A percentile compares a stretch with the other conserved stretches of the same genome.
These are phyloP conservation scores for Netta rufina DNA, from an alignment of 2,797 vertebrate genomes.

Conservation along the genomic window DNA sequence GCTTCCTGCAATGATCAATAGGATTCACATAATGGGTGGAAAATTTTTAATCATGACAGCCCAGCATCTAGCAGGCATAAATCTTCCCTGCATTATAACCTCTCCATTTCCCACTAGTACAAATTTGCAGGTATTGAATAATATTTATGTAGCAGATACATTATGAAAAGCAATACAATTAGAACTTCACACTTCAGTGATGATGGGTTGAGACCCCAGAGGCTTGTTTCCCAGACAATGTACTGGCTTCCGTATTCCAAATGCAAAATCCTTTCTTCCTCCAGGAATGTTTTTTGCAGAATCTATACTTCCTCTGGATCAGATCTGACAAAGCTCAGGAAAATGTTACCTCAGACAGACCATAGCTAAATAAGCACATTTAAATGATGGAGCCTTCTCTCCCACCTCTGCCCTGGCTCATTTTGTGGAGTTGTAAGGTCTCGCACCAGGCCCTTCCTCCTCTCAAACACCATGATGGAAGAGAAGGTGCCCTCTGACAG, in stretches of 20 bases:
- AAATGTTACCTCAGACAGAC: not conserved
- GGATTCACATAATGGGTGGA: slow-evolving; percentile 78
- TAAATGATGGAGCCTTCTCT: not conserved
- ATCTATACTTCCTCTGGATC: not conserved
- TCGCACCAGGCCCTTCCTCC: not conserved
- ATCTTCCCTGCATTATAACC: slow-evolving; percentile 72
- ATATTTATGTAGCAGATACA: slow-evolving; percentile 65
- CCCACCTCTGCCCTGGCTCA: not conserved
- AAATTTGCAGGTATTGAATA: slow-evolving; percentile 66
- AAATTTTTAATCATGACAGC: slow-evolving; percentile 79
- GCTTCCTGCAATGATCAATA: slow-evolving; percentile 81
- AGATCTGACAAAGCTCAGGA: not conserved
- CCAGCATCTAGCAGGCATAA: slow-evolving; percentile 73
- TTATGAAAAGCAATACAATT: slow-evolving; percentile 72
- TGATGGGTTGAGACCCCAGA: slow-evolving; percentile 62
- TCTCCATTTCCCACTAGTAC: slow-evolving; percentile 67
- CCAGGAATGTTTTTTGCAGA: not conserved
- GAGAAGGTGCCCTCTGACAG: not conserved
- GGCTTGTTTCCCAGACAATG: slow-evolving; percentile 43
- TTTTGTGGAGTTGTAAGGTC: not conserved
- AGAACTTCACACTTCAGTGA: slow-evolving; percentile 66
- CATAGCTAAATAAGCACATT: not conserved
- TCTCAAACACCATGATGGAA: not conserved
- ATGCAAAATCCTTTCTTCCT: not conserved
- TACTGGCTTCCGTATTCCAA: slow-evolving; percentile 1